Conservation (phyloP, 1,140 invertebrate species). For the Glomeris maerens region DNA sequence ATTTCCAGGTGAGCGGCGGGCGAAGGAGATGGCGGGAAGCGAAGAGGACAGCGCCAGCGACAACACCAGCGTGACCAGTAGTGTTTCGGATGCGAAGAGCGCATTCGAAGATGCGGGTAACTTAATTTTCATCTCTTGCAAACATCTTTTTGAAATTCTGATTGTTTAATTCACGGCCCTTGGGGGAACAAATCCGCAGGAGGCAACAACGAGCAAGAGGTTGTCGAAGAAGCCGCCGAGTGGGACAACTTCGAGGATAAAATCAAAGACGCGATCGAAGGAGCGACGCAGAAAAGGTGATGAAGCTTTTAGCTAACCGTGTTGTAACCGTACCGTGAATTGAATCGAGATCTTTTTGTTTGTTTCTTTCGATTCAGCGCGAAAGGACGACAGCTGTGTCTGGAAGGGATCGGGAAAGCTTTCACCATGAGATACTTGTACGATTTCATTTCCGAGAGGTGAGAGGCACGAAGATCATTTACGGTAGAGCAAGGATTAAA, state of each 20-base stretch:
- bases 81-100: conserved; percentile 45
- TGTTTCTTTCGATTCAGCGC: conserved; percentile 32
- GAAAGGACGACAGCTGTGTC: conserved; percentile 55
- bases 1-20: neutral
- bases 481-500: too few relatives aligned
- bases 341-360: neutral
- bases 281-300: conserved; percentile 61
- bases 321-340: neutral
- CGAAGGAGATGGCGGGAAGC: conserved; percentile 4
- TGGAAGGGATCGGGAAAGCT: conserved; percentile 54
- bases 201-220: conserved; percentile 39
- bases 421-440: conserved; percentile 65
- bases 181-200: conserved; percentile 22
- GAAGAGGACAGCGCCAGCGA: conserved; percentile 56
- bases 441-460: conserved; percentile 50
- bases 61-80: conserved; percentile 50
- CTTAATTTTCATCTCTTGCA: neutral
- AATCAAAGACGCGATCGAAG: conserved; percentile 68
- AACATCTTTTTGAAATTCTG: neutral
- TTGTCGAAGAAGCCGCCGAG: conserved; percentile 28
- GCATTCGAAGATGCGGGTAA: conserved; percentile 42
- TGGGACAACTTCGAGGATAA: conserved; percentile 76
- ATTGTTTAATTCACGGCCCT: neutral
- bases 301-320: neutral
- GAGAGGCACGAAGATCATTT: too few relatives aligned